A percentile compares a stretch with the other conserved stretches of the same genome.
Evolutionary conservation across 2,888 invertebrate species (phyloP).

Genomic region (Heliothis peltigera): DNA sequence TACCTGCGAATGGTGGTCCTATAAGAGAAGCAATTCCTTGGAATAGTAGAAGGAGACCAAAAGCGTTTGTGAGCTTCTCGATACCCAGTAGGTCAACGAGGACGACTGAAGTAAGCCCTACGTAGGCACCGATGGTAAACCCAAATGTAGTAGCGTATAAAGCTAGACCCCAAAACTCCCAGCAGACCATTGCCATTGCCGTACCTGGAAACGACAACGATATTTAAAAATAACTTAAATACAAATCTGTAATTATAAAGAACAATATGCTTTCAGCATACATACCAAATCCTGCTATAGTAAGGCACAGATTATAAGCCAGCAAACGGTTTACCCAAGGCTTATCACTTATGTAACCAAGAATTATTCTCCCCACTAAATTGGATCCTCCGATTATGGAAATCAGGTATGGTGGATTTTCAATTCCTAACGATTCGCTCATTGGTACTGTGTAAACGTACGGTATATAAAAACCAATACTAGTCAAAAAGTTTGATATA

Average conservation of each 20-base stretch:
- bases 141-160: constrained; percentile 95
- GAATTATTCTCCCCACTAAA: constrained; percentile 95
- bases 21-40: constrained; percentile 98
- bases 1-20: constrained; percentile 98
- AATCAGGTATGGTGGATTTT: constrained; percentile 92
- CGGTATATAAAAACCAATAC: constrained; percentile 98
- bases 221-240: constrained; percentile 12
- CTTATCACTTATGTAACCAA: constrained; percentile 97
- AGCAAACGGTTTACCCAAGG: constrained; percentile 97
- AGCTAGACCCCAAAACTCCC: constrained; percentile 92
- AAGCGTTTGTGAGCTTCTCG: constrained; percentile 98
- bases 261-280: constrained; percentile 57
- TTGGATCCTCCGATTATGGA: constrained; percentile 96
- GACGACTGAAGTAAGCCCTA: constrained; percentile 98
- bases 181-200: constrained; percentile 93
- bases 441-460: constrained; percentile 95
- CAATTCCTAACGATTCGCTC: constrained; percentile 91
- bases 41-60: constrained; percentile 97
- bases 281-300: constrained; percentile 96
- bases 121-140: constrained; percentile 98
- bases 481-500: constrained; percentile 98
- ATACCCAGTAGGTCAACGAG: constrained; percentile 98
- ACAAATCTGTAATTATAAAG: constrained; percentile 7
- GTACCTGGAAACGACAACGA: constrained; percentile 91
- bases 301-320: constrained; percentile 96